Conservation (phyloP, 2,797 vertebrate genomes). For the Cuniculus paca region DNA sequence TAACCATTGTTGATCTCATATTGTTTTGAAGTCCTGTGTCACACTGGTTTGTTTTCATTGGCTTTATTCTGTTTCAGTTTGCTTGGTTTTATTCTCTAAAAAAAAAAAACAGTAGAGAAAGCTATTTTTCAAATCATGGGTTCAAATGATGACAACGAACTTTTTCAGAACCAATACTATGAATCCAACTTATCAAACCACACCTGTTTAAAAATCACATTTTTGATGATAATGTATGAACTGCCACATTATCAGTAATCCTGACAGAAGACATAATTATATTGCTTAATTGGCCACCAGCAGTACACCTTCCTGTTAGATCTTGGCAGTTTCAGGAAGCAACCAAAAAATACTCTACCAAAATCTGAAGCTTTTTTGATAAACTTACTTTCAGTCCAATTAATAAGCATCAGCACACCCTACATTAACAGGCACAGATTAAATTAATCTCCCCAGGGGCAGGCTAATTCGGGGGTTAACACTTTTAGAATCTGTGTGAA, state of each 20-base stretch:
- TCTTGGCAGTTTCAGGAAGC: constrained; percentile 11
- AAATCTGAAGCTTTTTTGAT: constrained; percentile 59
- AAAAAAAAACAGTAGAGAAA: too few relatives aligned
- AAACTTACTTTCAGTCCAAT: constrained; percentile 58
- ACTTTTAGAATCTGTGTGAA: constrained; percentile 63
- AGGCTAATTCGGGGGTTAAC: constrained; percentile 68
- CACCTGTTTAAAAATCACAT: constrained; percentile 64
- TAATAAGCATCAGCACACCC: constrained; percentile 60
- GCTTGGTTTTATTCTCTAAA: too few relatives aligned
- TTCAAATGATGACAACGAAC: neutral
- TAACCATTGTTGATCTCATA: too few relatives aligned
- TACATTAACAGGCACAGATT: constrained; percentile 27
- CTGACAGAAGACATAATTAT: constrained; percentile 60
- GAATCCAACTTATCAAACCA: constrained; percentile 43
- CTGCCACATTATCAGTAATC: constrained; percentile 59
- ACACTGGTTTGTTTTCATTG: too few relatives aligned
- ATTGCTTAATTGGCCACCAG: constrained; percentile 51
- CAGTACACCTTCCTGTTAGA: constrained; percentile 38
- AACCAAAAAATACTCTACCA: constrained; percentile 61
- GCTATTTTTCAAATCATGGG: constrained; percentile 35
- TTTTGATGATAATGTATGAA: constrained; percentile 52
- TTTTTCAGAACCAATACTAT: constrained; percentile 63
- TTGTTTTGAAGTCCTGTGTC: too few relatives aligned
- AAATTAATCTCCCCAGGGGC: constrained; percentile 73
- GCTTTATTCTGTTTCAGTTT: too few relatives aligned